Conservation (phyloP, 2,888 invertebrate genomes). For the Scaptomyza cyrtandrae region DNA sequence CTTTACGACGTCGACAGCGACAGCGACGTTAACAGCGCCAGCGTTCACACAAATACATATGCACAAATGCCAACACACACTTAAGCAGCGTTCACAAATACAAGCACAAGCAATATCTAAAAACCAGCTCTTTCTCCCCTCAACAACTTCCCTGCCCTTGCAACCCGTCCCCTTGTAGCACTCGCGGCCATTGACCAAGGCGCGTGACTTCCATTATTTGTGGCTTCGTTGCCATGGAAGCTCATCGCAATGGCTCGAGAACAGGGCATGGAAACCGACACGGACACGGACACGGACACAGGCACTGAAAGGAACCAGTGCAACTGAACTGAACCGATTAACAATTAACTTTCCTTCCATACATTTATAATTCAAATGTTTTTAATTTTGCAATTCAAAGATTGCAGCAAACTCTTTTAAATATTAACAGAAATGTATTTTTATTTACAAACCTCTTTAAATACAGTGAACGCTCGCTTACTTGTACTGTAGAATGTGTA, state of each 20-base stretch:
- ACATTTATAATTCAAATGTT: neutral
- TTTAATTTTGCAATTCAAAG: neutral
- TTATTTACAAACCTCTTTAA: neutral
- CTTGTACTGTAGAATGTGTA: neutral
- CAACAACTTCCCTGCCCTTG: neutral
- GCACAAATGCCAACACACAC: conserved; percentile 55
- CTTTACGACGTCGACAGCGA: conserved; percentile 37
- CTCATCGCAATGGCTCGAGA: conserved; percentile 27
- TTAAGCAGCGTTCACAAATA: conserved; percentile 54
- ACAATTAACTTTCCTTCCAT: neutral
- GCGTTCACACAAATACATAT: conserved; percentile 12
- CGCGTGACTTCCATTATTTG: conserved; percentile 73
- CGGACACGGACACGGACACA: neutral
- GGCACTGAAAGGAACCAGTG: conserved; percentile 15
- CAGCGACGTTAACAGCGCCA: conserved; percentile 39
- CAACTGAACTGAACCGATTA: conserved; percentile 24
- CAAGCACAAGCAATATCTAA: conserved; percentile 34
- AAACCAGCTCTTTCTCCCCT: conserved; percentile 20
- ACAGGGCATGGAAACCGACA: conserved; percentile 2
- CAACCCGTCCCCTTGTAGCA: neutral
- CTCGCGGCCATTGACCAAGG: conserved; percentile 42
- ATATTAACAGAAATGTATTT: neutral
- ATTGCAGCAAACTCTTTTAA: neutral
- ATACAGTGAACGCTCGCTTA: too few species aligned
- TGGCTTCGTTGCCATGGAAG: conserved; percentile 56